Evolutionary conservation across 2,888 invertebrate genomes (phyloP).

Genomic region (Platycheirus albimanus): DNA sequence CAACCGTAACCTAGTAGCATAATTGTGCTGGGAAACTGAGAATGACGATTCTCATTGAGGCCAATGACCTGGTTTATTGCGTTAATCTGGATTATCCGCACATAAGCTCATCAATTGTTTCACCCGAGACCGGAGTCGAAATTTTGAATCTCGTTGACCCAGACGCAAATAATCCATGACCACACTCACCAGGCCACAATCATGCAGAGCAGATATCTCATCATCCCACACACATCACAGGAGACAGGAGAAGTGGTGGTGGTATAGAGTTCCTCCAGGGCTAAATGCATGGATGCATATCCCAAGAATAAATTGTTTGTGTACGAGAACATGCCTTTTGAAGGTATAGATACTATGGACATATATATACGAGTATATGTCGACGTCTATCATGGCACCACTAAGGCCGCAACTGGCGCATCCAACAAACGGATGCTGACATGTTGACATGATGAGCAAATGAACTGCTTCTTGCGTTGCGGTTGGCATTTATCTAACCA

Average conservation of each 20-base stretch:
- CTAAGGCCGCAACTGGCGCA: constrained; percentile 39
- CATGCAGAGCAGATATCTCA: constrained; percentile 10
- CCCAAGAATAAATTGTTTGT: constrained; percentile 62
- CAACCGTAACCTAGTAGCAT: constrained; percentile 66
- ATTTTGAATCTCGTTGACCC: constrained; percentile 67
- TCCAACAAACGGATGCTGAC: constrained; percentile 65
- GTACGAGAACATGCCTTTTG: constrained; percentile 35
- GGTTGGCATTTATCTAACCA: constrained; percentile 24
- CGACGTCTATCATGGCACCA: constrained; percentile 49
- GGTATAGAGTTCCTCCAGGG: constrained; percentile 6
- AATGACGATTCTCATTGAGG: constrained; percentile 19
- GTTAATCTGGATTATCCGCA: constrained; percentile 42
- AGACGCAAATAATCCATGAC: constrained; percentile 69
- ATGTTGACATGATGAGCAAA: constrained; percentile 73
- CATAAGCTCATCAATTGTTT: constrained; percentile 32
- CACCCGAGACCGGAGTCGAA: constrained; percentile 51
- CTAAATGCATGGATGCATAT: constrained; percentile 36
- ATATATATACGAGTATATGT: too few species aligned
- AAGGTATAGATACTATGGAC: too few species aligned
- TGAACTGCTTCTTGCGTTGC: constrained; percentile 70
- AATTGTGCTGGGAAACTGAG: constrained; percentile 33
- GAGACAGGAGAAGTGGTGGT: too few species aligned
- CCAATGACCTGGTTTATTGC: constrained; percentile 54
- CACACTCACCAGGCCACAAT: constrained; percentile 28
- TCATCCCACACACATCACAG: constrained; percentile 10